Evolutionary conservation across 2,888 invertebrate genomes (phyloP).

Genomic region (Saturnia japonica): DNA sequence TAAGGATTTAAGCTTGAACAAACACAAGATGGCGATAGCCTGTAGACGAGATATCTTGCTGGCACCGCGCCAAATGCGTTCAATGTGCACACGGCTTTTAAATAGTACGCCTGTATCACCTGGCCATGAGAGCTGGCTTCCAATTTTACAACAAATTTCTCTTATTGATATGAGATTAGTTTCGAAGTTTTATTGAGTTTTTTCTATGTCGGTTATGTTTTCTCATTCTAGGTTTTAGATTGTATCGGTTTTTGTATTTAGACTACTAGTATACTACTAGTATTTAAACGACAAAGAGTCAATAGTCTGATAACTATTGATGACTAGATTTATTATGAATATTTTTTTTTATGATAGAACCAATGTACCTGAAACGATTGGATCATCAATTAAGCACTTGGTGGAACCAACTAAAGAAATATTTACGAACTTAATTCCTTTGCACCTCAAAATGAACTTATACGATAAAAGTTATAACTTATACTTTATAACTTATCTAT

Average conservation of each 20-base stretch:
- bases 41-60: conserved; percentile 35
- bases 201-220: background rate
- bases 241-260: background rate
- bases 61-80: conserved; percentile 43
- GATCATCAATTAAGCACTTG: too few species aligned
- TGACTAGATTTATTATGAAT: too few species aligned
- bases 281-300: background rate
- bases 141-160: conserved; percentile 12
- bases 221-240: background rate
- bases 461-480: too few species aligned
- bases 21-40: conserved; percentile 41
- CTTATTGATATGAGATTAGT: conserved; percentile 15
- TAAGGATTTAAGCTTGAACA: conserved; percentile 34
- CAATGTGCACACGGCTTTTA: conserved; percentile 31
- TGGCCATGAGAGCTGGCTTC: conserved; percentile 19
- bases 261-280: too few species aligned
- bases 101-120: conserved; percentile 22
- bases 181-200: background rate
- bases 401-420: too few species aligned
- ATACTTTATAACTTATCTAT: too few species aligned
- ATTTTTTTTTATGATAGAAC: too few species aligned
- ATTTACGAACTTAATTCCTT: too few species aligned
- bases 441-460: too few species aligned
- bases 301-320: too few species aligned
- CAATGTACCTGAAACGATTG: too few species aligned